These are phyloP conservation scores for Isurus oxyrinchus DNA, from an alignment of 2,113 vertebrate genomes.

Conservation along the genomic window DNA sequence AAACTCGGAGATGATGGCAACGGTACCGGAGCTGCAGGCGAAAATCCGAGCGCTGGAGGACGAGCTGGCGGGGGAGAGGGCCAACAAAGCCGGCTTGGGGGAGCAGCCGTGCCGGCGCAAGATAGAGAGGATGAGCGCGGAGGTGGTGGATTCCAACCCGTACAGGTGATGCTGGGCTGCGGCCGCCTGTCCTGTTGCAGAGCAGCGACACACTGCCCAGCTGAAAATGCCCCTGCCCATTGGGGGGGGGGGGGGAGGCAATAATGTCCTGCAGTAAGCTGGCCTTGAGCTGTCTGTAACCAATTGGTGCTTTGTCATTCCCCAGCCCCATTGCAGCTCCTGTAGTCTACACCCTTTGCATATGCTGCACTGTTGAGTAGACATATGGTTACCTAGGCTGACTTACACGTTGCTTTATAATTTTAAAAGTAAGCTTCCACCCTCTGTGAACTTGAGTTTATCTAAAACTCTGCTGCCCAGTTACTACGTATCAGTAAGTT, in stretches of 20 bases:
- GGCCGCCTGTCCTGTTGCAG: too few relatives aligned
- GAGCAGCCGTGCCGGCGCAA: slow-evolving; percentile 48
- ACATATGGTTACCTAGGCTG: too few relatives aligned
- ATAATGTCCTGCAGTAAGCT: not conserved
- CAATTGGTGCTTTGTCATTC: not conserved
- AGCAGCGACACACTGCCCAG: too few relatives aligned
- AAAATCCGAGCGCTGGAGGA: slow-evolving; percentile 73
- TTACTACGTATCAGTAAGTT: too few relatives aligned
- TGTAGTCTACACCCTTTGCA: too few relatives aligned
- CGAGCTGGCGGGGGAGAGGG: slow-evolving; percentile 66
- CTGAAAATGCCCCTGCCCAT: too few relatives aligned
- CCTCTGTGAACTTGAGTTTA: not conserved
- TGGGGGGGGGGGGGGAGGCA: too few relatives aligned
- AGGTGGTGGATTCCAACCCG: slow-evolving; percentile 88
- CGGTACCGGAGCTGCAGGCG: slow-evolving; percentile 66
- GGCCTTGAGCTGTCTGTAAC: too few relatives aligned
- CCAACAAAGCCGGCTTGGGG: slow-evolving; percentile 42
- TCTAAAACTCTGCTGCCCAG: not conserved
- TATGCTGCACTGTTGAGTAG: too few relatives aligned
- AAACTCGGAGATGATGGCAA: slow-evolving; percentile 42
- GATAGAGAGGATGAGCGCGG: slow-evolving; percentile 78
- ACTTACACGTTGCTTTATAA: too few relatives aligned
- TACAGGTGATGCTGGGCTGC: slow-evolving; percentile 70
- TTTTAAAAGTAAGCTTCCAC: too few relatives aligned
- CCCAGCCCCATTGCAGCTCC: not conserved